Evolutionary conservation across 2,113 vertebrate genomes (phyloP).

Genomic region (Gnathonemus longibarbis): DNA sequence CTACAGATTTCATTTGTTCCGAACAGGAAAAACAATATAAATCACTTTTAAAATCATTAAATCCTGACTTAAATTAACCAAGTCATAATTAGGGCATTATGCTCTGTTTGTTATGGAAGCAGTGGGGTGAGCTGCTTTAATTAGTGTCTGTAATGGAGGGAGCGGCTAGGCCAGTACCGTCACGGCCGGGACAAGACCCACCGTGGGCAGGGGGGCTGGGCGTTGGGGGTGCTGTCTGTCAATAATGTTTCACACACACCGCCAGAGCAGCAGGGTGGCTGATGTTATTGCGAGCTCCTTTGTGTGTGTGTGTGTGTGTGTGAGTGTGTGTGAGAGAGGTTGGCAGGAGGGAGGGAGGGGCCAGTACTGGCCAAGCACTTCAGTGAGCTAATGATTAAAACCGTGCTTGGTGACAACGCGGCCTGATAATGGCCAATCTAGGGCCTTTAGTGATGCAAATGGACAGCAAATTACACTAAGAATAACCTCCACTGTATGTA

Average conservation of each 20-base stretch:
- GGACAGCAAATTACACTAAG: constrained; percentile 48
- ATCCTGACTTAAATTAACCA: constrained; percentile 96
- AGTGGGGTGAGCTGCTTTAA: constrained; percentile 93
- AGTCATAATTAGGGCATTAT: constrained; percentile 99
- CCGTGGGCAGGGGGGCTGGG: constrained; percentile 41
- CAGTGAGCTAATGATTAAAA: constrained; percentile 50
- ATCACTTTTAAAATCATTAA: constrained; percentile 99
- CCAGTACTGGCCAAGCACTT: constrained; percentile 39
- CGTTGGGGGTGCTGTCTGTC: background rate
- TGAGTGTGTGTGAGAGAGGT: background rate
- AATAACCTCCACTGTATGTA: constrained; percentile 51
- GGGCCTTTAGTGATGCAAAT: constrained; percentile 62
- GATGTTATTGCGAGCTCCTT: background rate
- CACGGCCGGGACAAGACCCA: constrained; percentile 58
- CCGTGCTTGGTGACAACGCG: constrained; percentile 53
- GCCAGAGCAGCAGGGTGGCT: constrained; percentile 42
- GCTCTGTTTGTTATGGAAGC: constrained; percentile 99
- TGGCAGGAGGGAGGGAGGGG: background rate
- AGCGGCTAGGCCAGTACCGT: constrained; percentile 73
- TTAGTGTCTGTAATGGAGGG: constrained; percentile 97
- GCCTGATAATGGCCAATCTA: constrained; percentile 60
- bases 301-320: background rate
- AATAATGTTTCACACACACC: background rate
- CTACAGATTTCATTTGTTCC: constrained; percentile 99
- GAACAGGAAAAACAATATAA: constrained; percentile 99